A percentile compares a stretch with the other conserved stretches of the same genome.
Evolutionary conservation across 2,888 invertebrate species (phyloP).

Genomic region (Tetranychus truncatus): DNA sequence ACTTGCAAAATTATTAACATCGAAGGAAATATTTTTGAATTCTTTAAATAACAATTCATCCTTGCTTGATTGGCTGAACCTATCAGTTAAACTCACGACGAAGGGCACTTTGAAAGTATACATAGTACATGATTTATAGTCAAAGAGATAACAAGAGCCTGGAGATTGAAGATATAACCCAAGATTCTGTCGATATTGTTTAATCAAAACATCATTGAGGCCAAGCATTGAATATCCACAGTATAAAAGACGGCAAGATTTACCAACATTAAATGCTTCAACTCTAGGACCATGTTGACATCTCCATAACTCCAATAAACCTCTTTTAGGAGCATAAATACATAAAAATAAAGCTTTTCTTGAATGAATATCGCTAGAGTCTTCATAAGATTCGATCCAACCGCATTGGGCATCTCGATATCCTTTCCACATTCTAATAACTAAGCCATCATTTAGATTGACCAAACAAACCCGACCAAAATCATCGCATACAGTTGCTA

Average conservation of each 20-base stretch:
- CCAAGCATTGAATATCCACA: slow-evolving; percentile 64
- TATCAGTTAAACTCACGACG: slow-evolving; percentile 51
- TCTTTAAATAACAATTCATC: slow-evolving; percentile 21
- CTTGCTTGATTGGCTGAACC: slow-evolving; percentile 9
- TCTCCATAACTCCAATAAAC: slow-evolving; percentile 74
- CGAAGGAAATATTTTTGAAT: neutral
- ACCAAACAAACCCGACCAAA: slow-evolving; percentile 70
- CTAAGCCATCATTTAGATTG: slow-evolving; percentile 57
- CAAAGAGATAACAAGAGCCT: slow-evolving; percentile 54
- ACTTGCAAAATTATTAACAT: neutral
- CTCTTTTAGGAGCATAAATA: slow-evolving; percentile 79
- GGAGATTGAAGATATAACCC: slow-evolving; percentile 26
- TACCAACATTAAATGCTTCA: slow-evolving; percentile 72
- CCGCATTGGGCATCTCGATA: slow-evolving; percentile 88
- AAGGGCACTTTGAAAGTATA: slow-evolving; percentile 73
- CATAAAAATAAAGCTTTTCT: slow-evolving; percentile 60
- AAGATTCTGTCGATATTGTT: slow-evolving; percentile 25
- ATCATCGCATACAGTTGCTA: slow-evolving; percentile 64
- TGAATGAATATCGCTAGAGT: slow-evolving; percentile 30
- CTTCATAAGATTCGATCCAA: slow-evolving; percentile 63
- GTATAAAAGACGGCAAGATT: slow-evolving; percentile 51
- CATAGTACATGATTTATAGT: slow-evolving; percentile 53
- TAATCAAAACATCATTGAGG: slow-evolving; percentile 37
- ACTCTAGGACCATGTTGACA: slow-evolving; percentile 74
- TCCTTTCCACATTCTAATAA: slow-evolving; percentile 78